A percentile compares a stretch with the other conserved stretches of the same genome.
Evolutionary conservation across 2,888 invertebrate genomes (phyloP).

Genomic region (Blomia tropicalis): DNA sequence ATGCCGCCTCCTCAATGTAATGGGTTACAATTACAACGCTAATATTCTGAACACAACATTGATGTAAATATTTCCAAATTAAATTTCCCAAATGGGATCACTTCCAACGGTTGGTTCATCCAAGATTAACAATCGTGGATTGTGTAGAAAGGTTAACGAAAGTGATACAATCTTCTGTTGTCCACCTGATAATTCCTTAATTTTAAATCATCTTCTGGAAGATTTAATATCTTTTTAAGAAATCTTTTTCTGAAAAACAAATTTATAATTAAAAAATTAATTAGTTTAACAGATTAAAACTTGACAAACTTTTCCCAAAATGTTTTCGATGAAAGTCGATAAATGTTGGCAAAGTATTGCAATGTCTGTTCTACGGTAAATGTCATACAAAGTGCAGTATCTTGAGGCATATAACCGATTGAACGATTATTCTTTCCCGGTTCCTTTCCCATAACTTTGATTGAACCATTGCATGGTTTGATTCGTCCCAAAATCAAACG

Average conservation of each 20-base stretch:
- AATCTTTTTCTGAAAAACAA: slow-evolving; percentile 1
- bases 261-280: not conserved
- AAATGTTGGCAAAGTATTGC: slow-evolving; percentile 19
- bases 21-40: slow-evolving; percentile 18
- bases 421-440: slow-evolving; percentile 18
- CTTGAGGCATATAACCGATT: slow-evolving; percentile 23
- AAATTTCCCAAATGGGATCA: slow-evolving; percentile 19
- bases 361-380: slow-evolving; percentile 20
- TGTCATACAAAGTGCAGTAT: slow-evolving; percentile 15
- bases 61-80: slow-evolving; percentile 22
- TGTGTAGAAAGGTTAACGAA: slow-evolving; percentile 16
- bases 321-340: slow-evolving; percentile 7
- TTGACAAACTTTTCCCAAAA: slow-evolving; percentile 7
- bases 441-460: slow-evolving; percentile 2
- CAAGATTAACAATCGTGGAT: slow-evolving; percentile 12
- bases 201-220: slow-evolving; percentile 17
- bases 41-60: slow-evolving; percentile 10
- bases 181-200: slow-evolving; percentile 18
- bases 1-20: slow-evolving; percentile 20
- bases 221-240: slow-evolving; percentile 1
- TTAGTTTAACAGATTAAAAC: not conserved
- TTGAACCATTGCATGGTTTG: slow-evolving; percentile 1
- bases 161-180: slow-evolving; percentile 21
- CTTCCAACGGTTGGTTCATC: slow-evolving; percentile 22
- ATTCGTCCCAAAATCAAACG: slow-evolving; percentile 17